Evolutionary conservation across 2,797 vertebrate genomes (phyloP), one percentile per base, ranked within the genome.

Genomic region (Sebastiscus albofasciatus): DNA sequence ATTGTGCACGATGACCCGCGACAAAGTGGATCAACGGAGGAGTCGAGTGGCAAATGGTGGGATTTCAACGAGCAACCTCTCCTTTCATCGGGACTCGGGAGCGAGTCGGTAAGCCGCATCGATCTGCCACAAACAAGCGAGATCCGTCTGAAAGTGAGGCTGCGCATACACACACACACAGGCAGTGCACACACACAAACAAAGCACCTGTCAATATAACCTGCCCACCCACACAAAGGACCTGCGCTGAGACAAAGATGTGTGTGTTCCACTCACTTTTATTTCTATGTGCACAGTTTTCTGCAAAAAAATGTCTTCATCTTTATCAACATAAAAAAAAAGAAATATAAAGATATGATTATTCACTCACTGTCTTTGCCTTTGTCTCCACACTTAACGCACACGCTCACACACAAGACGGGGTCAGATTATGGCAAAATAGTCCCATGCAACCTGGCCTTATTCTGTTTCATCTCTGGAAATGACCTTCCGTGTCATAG

Each of bases 401-500:
- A 39, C 68, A 31, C 60, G 1, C 56, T 10, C 78, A 22, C 80
- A 74, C 69, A 58, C 36, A 75, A 52, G 65, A 64, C 11, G 79
- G 87, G 87, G 91, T 91, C 89, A 92, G 89, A 91, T 90, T 86
- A 86, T 27, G 83, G 89, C 82, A 67, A 90, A 90, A 82, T 24
- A 87, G 73, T 92, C 91, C 90, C 90, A 83, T 65, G 89, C 83
- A 91, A 75, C 81, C 80, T 77, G 88, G 90, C 89, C 92, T 91
- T 93, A 92, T 94, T 92, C 88, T 64, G 89, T 83, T 88, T 84
- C 86, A 66, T 92, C 90, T 93, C 90, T 84, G 86, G 82, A 91
- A 93, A 91, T 90, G 93, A 95, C 94, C 94, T 94, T 93, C 89
- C 2, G 52, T 91, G 93, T 93, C 90, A 92, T 12, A 87, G 94